Conservation (phyloP, 2,888 invertebrate genomes). For the Charanyca ferruginea region DNA sequence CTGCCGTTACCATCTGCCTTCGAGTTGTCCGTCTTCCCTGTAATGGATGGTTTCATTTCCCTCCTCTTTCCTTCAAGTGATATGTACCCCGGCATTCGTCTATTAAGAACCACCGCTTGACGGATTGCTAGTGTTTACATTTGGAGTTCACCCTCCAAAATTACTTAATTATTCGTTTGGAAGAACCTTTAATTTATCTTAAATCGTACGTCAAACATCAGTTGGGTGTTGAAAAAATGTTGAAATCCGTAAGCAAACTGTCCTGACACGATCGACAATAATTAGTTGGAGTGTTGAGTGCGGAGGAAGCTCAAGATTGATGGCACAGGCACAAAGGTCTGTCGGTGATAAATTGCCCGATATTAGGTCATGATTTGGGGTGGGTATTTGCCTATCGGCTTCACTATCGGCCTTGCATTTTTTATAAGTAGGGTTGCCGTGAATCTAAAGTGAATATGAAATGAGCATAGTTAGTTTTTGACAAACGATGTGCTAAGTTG, state of each 20-base stretch:
- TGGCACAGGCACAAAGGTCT: conserved; percentile 87
- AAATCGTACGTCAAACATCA: conserved; percentile 72
- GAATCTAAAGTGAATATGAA: conserved; percentile 74
- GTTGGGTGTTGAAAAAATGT: conserved; percentile 74
- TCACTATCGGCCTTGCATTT: conserved; percentile 79
- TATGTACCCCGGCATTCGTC: conserved; percentile 48
- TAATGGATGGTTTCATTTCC: conserved; percentile 68
- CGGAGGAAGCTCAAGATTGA: conserved; percentile 88
- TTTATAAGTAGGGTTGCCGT: conserved; percentile 73
- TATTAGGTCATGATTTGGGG: conserved; percentile 89
- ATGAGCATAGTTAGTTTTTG: conserved; percentile 68
- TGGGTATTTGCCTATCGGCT: conserved; percentile 87
- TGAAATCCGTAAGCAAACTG: conserved; percentile 82
- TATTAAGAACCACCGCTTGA: conserved; percentile 60
- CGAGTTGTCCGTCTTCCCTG: conserved; percentile 55
- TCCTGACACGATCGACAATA: conserved; percentile 86
- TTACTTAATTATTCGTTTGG: conserved; percentile 52
- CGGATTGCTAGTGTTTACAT: conserved; percentile 62
- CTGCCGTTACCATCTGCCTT: conserved; percentile 43
- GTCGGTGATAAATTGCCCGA: conserved; percentile 89
- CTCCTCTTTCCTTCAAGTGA: conserved; percentile 58
- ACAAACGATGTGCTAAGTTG: conserved; percentile 64
- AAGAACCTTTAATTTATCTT: conserved; percentile 49
- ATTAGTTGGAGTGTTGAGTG: conserved; percentile 89
- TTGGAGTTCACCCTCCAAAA: conserved; percentile 43